phyloP scores from a whole-genome alignment of 1,140 invertebrate species.

The Brachionus calyciflorus region DNA sequence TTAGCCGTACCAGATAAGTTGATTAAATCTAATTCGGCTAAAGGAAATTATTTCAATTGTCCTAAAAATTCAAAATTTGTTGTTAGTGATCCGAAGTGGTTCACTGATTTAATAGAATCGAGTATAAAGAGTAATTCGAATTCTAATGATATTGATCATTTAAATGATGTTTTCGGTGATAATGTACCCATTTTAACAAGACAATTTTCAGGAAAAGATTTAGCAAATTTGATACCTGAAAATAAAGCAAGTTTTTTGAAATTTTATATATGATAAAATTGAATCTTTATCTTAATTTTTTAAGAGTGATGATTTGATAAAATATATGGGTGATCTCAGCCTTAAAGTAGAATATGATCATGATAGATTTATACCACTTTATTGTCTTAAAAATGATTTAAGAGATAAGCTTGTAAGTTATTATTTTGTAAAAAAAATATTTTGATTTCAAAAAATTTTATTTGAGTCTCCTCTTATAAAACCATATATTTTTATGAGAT shows the following conservation, averaged over 20 bases:
- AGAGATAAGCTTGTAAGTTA: neutral
- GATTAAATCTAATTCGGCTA: neutral
- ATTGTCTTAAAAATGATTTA: neutral
- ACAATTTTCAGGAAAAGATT: neutral
- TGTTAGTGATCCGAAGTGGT: neutral
- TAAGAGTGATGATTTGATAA: neutral
- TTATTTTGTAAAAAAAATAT: too few relatives aligned
- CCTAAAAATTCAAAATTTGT: neutral
- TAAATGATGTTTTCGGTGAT: neutral
- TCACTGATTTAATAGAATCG: neutral
- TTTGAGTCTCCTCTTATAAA: too few relatives aligned
- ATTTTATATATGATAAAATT: neutral
- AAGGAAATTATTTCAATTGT: slow-evolving; percentile 1
- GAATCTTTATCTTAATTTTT: too few relatives aligned
- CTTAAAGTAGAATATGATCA: neutral
- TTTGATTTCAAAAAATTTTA: too few relatives aligned
- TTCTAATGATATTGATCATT: neutral
- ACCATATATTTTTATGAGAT: too few relatives aligned
- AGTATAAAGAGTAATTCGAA: neutral
- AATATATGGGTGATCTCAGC: neutral
- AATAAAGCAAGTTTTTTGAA: neutral
- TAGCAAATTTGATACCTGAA: neutral
- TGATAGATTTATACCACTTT: neutral
- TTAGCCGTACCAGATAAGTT: neutral
- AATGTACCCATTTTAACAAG: neutral